Percentiles rank a stretch among this genome's conserved stretches.
phyloP scores from a whole-genome alignment of 2,797 vertebrate species.

The Hemitrygon akajei region DNA sequence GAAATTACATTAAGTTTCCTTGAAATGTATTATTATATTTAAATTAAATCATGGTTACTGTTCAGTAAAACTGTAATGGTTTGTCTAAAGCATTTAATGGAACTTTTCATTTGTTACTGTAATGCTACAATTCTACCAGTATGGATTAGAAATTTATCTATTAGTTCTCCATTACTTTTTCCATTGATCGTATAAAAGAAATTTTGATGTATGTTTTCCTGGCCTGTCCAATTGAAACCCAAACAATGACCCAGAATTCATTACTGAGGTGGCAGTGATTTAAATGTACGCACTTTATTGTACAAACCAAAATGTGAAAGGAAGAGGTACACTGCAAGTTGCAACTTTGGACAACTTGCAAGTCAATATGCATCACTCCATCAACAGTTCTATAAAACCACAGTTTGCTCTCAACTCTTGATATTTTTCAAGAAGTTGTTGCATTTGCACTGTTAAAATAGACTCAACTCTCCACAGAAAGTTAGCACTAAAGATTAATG shows the following conservation, averaged over 20 bases:
- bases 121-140: background rate
- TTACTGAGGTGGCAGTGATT: background rate
- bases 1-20: background rate
- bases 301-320: background rate
- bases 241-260: background rate
- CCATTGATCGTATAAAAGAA: background rate
- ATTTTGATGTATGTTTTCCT: background rate
- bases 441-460: background rate
- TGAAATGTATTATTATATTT: background rate
- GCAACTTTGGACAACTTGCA: background rate
- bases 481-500: background rate
- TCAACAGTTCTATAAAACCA: background rate
- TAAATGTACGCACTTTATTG: background rate
- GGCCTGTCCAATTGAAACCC: background rate
- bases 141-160: background rate
- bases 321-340: background rate
- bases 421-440: background rate
- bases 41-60: background rate
- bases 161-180: background rate
- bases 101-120: background rate
- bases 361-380: background rate
- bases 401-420: background rate
- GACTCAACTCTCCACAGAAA: background rate
- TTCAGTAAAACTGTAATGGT: background rate
- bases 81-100: background rate